phyloP scores from a whole-genome alignment of 2,797 vertebrate species.

The Mus minutoides region DNA sequence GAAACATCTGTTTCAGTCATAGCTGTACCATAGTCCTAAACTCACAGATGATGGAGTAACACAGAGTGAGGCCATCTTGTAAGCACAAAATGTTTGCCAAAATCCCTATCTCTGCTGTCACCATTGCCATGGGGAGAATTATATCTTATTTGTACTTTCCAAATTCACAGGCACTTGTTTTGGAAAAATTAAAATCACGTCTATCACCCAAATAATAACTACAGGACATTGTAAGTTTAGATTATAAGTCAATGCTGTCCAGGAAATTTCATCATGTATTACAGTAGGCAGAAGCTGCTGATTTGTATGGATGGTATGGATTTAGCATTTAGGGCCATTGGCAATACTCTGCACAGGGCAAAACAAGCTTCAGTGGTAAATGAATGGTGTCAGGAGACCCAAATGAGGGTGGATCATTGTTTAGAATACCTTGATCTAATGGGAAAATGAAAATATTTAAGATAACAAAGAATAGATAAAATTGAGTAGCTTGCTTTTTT shows the following conservation, averaged over 20 bases:
- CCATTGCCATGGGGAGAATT: background rate
- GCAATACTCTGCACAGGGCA: background rate
- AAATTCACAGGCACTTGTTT: background rate
- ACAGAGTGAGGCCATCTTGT: background rate
- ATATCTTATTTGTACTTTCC: background rate
- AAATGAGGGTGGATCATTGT: background rate
- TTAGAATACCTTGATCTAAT: background rate
- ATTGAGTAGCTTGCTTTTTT: background rate
- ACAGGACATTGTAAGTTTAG: background rate
- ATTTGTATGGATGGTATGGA: background rate
- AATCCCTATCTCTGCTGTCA: background rate
- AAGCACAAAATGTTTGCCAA: background rate
- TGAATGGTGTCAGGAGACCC: background rate
- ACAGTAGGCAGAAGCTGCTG: background rate
- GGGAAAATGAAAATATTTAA: background rate
- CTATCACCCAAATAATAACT: background rate
- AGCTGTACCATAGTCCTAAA: background rate
- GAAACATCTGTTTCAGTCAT: background rate
- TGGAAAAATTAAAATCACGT: background rate
- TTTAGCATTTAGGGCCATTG: background rate
- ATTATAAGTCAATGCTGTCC: background rate
- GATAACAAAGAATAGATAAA: background rate
- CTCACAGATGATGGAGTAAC: background rate
- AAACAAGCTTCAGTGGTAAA: background rate
- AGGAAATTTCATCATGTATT: background rate